Percentiles rank a stretch among this genome's conserved stretches.
phyloP scores from a whole-genome alignment of 2,113 vertebrate genomes.

The Microtus pennsylvanicus region DNA sequence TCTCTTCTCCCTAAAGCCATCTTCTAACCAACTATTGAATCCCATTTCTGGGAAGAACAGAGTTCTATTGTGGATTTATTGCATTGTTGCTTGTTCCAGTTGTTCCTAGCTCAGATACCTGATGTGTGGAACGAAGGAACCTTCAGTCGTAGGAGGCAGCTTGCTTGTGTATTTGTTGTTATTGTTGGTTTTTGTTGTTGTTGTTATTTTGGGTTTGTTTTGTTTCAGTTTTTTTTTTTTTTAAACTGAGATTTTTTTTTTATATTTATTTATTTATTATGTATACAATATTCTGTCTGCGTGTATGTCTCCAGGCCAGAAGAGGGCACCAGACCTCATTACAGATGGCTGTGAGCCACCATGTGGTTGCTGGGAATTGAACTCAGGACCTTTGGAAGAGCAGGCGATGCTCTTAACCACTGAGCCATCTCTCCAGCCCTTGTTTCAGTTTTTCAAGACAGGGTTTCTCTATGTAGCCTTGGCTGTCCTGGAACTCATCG shows the following conservation, averaged over 20 bases:
- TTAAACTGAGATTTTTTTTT: no score
- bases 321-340: no score
- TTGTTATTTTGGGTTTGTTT: not conserved
- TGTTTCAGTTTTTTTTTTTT: no score
- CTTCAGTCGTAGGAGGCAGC: not conserved
- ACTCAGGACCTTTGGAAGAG: no score
- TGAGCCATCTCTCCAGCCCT: no score
- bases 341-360: no score
- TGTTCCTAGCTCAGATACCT: not conserved
- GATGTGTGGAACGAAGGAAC: not conserved
- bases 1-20: constrained; percentile 72
- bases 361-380: no score
- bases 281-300: no score
- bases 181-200: not conserved
- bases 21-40: constrained; percentile 68
- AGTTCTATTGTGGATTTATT: constrained; percentile 61
- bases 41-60: constrained; percentile 75
- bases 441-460: no score
- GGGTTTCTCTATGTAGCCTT: not conserved
- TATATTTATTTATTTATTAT: no score
- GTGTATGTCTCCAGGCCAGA: no score
- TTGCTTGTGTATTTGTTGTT: not conserved
- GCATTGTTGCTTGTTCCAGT: constrained; percentile 52
- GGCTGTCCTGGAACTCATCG: not conserved
- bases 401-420: no score